phyloP scores from a whole-genome alignment of 1,140 invertebrate genomes.

The Aphaenogaster rudis region DNA sequence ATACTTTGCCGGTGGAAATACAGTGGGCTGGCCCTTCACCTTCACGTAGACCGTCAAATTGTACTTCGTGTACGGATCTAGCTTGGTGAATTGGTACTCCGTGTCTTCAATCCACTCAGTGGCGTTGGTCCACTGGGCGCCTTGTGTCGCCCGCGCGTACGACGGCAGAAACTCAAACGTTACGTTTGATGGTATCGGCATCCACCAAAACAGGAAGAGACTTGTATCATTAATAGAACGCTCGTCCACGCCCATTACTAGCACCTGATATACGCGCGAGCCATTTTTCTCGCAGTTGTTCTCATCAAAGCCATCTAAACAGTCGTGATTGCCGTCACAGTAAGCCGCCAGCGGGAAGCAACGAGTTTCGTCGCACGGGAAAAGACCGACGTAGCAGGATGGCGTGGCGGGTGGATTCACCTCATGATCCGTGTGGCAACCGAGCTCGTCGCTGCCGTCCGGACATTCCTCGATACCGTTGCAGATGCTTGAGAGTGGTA shows the following conservation, averaged over 20 bases:
- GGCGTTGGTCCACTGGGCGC: conserved; percentile 87
- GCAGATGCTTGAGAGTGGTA: conserved; percentile 89
- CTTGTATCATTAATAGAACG: conserved; percentile 86
- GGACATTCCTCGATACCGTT: conserved; percentile 92
- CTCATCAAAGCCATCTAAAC: conserved; percentile 92
- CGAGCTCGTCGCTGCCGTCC: conserved; percentile 92
- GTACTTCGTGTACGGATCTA: conserved; percentile 91
- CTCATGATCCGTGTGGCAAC: conserved; percentile 83
- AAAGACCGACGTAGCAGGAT: conserved; percentile 88
- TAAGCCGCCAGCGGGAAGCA: conserved; percentile 88
- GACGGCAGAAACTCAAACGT: conserved; percentile 90
- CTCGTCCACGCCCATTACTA: conserved; percentile 87
- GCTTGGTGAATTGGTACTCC: conserved; percentile 88
- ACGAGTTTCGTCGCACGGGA: conserved; percentile 89
- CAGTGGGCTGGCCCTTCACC: conserved; percentile 84
- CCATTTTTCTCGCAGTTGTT: conserved; percentile 87
- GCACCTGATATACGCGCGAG: conserved; percentile 86
- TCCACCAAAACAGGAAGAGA: conserved; percentile 88
- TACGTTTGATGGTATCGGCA: conserved; percentile 81
- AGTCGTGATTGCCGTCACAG: conserved; percentile 91
- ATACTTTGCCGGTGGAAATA: conserved; percentile 89
- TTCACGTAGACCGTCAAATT: conserved; percentile 93
- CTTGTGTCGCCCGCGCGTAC: conserved; percentile 81
- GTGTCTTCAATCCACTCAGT: conserved; percentile 87
- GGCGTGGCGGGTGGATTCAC: conserved; percentile 82